Evolutionary conservation across 2,888 invertebrate genomes (phyloP), one percentile per base, ranked within the genome.

Genomic region (Camptogramma bilineatum): DNA sequence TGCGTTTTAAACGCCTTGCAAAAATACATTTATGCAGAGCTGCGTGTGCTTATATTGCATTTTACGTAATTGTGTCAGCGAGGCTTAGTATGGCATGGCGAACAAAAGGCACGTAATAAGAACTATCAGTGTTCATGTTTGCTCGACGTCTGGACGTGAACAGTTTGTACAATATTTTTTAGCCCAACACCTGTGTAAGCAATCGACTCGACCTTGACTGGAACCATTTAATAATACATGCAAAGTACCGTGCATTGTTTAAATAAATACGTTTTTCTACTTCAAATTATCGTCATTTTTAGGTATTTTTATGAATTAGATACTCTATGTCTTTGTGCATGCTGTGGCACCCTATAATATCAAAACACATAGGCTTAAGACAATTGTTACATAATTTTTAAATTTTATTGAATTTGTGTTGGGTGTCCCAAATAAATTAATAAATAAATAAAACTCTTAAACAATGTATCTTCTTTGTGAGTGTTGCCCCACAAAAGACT

Each of bases 111-210:
- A 67, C 64, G 65, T 69, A 70, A 72, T 61, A 72, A 63, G 57
- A 64, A 65, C 56, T 68, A 66, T 61, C 62, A 55, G 52, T 61
- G 56, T 39, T 46, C 62, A 60, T 71, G 65, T 71, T 73, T 71
- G 67, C 64, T 62, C 60, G 58, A 62, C 64, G 69, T 73, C 73
- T 70, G 72, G 70, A 70, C 67, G 54, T 61, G 65, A 69, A 64
- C 60, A 66, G 66, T 68, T 66, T 69, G 57, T 71, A 55, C 53
- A 62, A 65, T 55, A 71, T 67, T 69, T 64, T 70, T 64, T 68
- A 70, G 54, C 55, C 73, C 56, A 64, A 70, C 84, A 78, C 82
- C 79, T 83, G 84, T 80, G 79, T 78, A 82, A 82, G 78, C 78
- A 77, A 76, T 71, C 69, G 72, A 73, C 70, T 73, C 71, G 78